Percentiles rank a stretch among this genome's conserved stretches.
Evolutionary conservation across 2,888 invertebrate genomes (phyloP).

Genomic region (Cordylochernes scorpioides): DNA sequence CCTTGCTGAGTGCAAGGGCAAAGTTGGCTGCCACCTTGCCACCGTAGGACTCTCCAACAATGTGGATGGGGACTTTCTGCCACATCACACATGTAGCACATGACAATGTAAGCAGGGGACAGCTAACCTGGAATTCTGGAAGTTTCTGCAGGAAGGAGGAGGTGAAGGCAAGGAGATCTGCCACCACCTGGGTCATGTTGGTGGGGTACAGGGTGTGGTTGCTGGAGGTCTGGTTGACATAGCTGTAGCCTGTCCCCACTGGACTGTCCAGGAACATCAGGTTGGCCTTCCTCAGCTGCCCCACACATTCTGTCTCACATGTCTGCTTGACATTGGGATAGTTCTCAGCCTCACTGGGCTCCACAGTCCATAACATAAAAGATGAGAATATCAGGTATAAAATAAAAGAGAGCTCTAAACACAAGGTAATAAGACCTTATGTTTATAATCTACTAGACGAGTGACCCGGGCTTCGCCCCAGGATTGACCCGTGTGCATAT

Average conservation of each 20-base stretch:
- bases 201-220: slow-evolving; percentile 26
- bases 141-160: slow-evolving; percentile 36
- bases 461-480: too few species aligned
- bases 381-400: too few species aligned
- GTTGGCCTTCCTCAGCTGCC: slow-evolving; percentile 42
- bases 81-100: slow-evolving; percentile 1
- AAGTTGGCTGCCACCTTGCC: slow-evolving; percentile 77
- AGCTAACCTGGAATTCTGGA: slow-evolving; percentile 36
- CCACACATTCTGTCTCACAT: background rate
- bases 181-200: slow-evolving; percentile 37
- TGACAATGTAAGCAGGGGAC: too few species aligned
- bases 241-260: slow-evolving; percentile 63
- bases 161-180: slow-evolving; percentile 45
- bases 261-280: slow-evolving; percentile 69
- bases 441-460: too few species aligned
- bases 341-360: too few species aligned
- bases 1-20: slow-evolving; percentile 28
- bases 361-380: too few species aligned
- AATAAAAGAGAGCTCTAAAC: too few species aligned
- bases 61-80: slow-evolving; percentile 42
- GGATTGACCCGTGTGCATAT: too few species aligned
- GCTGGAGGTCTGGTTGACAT: too few species aligned
- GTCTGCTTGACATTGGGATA: too few species aligned
- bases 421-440: too few species aligned
- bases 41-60: slow-evolving; percentile 69